Conservation (phyloP, 2,113 vertebrate genomes). For the Chloropsis hardwickii region DNA sequence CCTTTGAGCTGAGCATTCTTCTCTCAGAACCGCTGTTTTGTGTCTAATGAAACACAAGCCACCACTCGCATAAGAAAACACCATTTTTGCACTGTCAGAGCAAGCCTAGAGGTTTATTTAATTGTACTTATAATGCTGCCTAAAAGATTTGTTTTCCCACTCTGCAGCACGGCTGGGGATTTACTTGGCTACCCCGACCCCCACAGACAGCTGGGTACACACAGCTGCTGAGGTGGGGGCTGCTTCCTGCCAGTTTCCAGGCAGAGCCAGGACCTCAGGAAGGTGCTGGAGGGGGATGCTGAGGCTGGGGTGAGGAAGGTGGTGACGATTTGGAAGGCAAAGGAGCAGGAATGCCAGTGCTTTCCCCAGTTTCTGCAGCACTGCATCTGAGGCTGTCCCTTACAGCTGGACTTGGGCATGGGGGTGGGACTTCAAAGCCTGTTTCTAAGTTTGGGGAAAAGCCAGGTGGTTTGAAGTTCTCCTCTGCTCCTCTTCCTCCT, state of each 20-base stretch:
- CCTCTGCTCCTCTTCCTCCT: not conserved
- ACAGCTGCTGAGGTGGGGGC: rapidly evolving
- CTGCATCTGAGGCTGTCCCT: not conserved
- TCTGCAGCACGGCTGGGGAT: not conserved
- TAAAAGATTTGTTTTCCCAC: not conserved
- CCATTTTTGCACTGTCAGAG: not conserved
- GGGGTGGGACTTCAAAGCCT: not conserved
- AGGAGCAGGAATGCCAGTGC: not conserved
- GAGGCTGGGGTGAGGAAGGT: not conserved
- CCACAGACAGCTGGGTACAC: not conserved
- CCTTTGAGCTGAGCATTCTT: not conserved
- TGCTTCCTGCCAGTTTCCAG: not conserved
- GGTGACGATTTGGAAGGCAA: not conserved
- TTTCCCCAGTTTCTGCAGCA: not conserved
- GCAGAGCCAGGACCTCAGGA: not conserved
- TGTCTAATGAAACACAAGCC: not conserved
- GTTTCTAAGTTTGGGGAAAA: not conserved
- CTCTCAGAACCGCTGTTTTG: not conserved
- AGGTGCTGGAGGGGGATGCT: not conserved
- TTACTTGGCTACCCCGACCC: not conserved
- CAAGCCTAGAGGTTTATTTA: not conserved
- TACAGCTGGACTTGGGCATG: not conserved
- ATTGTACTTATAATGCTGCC: not conserved
- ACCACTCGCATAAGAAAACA: not conserved
- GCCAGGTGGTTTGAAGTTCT: not conserved